Base-by-base conservation (phyloP, 2,113 vertebrate species). In the Ellobius talpinus region DNA sequence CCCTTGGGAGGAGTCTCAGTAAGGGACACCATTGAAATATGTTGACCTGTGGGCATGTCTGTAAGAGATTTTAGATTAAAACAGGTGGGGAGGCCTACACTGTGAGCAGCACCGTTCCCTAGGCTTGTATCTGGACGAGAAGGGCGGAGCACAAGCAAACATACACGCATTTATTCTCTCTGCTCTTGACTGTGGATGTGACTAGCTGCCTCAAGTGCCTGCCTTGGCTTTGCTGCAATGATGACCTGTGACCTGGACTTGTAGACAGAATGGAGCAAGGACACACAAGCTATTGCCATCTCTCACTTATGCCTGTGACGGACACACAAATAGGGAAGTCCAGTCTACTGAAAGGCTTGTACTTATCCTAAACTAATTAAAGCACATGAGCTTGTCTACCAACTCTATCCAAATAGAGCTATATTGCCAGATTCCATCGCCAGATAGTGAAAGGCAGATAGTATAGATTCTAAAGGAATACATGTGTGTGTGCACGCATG, bases 291-390 rank as follows among this genome's bases (percentile, higher is more conserved):
- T 72, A 33, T 66, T n/a, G 82, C 72, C 81, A 72, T 86, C 90
- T 76, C n/a, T 73, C 87, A 76, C 13, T 52, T 66, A 72, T 11
- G 24, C 86, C 91, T 31, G 23, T 73, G 68, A 73, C 23, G 11
- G 68, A 55, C 23, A 33, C 82, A 85, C 82, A 85, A 31, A 42
- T 19, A 65, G 82, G 58, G 42, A 85, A 31, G 82, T 42, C 26
- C 36, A 42, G 23, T 42, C 50, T 58, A 78, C 66, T 90, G 87
- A 73, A 92, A 96, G 24, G 39, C 68, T 81, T 81, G 50, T 31
- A 61, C 58, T 76, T 95, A 87, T 10, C 55, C 17, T 93, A 92
- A 95, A 63, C 14, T 88, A 73, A 87, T 72, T 89, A 96, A 90
- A 86, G 68, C 86, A 74, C 33, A 5, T 1, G 82, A 96, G 61